A percentile compares a stretch with the other conserved stretches of the same genome.
phyloP scores from a whole-genome alignment of 2,113 vertebrate species.

The Xenopus borealis region DNA sequence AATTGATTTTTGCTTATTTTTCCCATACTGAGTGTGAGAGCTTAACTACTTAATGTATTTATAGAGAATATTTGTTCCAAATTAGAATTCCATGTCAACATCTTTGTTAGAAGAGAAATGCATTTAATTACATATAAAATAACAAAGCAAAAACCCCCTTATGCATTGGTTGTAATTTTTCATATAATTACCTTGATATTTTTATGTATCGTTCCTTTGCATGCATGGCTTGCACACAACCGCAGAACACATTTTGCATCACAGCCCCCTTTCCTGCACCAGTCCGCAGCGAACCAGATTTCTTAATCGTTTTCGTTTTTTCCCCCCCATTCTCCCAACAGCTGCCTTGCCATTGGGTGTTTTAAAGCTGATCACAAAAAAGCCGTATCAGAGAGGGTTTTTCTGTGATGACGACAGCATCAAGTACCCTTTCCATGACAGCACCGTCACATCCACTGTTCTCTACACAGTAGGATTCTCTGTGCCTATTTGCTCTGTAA shows the following conservation, averaged over 20 bases:
- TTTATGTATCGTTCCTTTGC: neutral
- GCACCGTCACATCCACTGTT: slow-evolving; percentile 87
- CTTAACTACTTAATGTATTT: too few relatives aligned
- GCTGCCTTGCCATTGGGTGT: slow-evolving; percentile 89
- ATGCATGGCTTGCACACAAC: slow-evolving; percentile 13
- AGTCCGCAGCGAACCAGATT: neutral
- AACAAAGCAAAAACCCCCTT: too few relatives aligned
- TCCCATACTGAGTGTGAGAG: too few relatives aligned
- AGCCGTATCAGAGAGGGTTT: slow-evolving; percentile 96
- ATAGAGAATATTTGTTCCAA: too few relatives aligned
- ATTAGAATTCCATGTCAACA: too few relatives aligned
- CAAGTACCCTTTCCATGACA: slow-evolving; percentile 89
- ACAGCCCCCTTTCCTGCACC: neutral
- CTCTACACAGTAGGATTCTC: slow-evolving; percentile 89
- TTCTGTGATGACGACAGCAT: slow-evolving; percentile 98
- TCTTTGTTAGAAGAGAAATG: too few relatives aligned
- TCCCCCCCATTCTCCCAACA: slow-evolving; percentile 80
- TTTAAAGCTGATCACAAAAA: slow-evolving; percentile 95
- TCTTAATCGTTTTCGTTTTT: slow-evolving; percentile 63
- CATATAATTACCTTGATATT: slow-evolving; percentile 22
- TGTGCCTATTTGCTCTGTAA: slow-evolving; percentile 94
- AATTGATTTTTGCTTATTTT: too few relatives aligned
- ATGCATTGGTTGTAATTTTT: too few relatives aligned
- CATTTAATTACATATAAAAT: too few relatives aligned
- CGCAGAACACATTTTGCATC: neutral